Conservation (phyloP, 2,888 invertebrate genomes). For the Hybos culiciformis region DNA sequence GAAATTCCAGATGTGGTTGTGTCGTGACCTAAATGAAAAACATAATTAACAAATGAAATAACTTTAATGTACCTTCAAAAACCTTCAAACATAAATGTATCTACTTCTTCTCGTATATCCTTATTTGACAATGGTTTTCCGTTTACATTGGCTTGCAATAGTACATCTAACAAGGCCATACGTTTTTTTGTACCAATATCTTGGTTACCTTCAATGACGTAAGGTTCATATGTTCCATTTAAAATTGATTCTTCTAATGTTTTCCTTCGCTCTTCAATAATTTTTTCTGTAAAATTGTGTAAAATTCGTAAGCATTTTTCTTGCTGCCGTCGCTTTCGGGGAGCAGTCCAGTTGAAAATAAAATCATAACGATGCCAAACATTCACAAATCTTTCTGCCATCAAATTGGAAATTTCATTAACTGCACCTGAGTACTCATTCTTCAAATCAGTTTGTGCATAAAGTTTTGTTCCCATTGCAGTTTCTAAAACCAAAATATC, state of each 20-base stretch:
- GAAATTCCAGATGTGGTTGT: slow-evolving; percentile 26
- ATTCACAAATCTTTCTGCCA: slow-evolving; percentile 22
- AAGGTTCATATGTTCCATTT: slow-evolving; percentile 11
- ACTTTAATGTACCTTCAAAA: too few relatives aligned
- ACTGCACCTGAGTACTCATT: slow-evolving; percentile 58
- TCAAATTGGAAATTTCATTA: slow-evolving; percentile 35
- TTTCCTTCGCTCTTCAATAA: slow-evolving; percentile 24
- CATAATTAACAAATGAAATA: too few relatives aligned
- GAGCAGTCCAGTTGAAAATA: slow-evolving; percentile 20
- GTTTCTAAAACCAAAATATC: slow-evolving; percentile 25
- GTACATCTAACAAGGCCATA: slow-evolving; percentile 49
- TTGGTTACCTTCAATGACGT: slow-evolving; percentile 21
- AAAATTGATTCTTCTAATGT: slow-evolving; percentile 16
- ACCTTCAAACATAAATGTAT: slow-evolving; percentile 59
- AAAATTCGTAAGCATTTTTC: slow-evolving; percentile 21
- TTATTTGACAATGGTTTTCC: slow-evolving; percentile 42
- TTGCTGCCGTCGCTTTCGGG: slow-evolving; percentile 14
- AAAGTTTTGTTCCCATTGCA: slow-evolving; percentile 28
- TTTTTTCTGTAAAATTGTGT: slow-evolving; percentile 27
- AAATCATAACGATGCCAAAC: slow-evolving; percentile 24
- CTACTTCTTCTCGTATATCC: slow-evolving; percentile 51
- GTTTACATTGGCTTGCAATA: slow-evolving; percentile 43
- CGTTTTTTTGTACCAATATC: slow-evolving; percentile 40
- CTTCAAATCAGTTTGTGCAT: slow-evolving; percentile 44
- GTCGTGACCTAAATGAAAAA: too few relatives aligned